Evolutionary conservation across 2,888 invertebrate genomes (phyloP), one percentile per base, ranked within the genome.

Genomic region (Melieria omissa): DNA sequence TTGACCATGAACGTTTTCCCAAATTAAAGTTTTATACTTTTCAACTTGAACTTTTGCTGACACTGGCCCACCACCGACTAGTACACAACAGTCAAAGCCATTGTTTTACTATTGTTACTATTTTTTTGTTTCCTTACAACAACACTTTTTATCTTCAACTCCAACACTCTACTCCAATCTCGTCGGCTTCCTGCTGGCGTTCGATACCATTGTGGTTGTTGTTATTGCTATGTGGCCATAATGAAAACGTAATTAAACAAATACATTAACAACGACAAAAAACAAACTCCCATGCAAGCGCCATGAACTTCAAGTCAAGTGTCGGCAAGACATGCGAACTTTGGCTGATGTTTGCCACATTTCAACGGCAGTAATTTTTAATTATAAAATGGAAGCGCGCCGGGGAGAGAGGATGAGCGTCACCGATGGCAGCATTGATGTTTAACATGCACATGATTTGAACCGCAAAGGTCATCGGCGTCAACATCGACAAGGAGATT

Each of bases 11-110:
- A 62, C 16, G 14, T 29, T 29, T 29, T 29, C 2, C 29, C 29
- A 29, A 29, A 49, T 10, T n/a, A 42, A 10, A 10, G 41, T 14
- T 16, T 61, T 47, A 47, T 55, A 58, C 49, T 67, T 66, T 66
- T 71, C 71, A 71, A 71, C 71, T 71, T 71, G 71, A 67, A 71
- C 71, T 66, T 42, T 44, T 65, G 44, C 29, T 3, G 29, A 29
- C n/a, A 44, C 44, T 61, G n/a, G n/a, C 14, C 46, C 46, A 12
- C 14, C 58, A 47, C 8, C 63, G 10, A 54, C 29, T 29, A 29
- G 29, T 3, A 29, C 29, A 29, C 29, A 29, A 29, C 29, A 29
- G 2, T 29, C 29, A 29, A 29, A 29, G 29, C 3, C 29, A 29
- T 29, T 29, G 29, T 29, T 29, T 29, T 29, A 29, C 29, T 29